phyloP scores from a whole-genome alignment of 2,113 vertebrate species.

The Pyrgilauda ruficollis region DNA sequence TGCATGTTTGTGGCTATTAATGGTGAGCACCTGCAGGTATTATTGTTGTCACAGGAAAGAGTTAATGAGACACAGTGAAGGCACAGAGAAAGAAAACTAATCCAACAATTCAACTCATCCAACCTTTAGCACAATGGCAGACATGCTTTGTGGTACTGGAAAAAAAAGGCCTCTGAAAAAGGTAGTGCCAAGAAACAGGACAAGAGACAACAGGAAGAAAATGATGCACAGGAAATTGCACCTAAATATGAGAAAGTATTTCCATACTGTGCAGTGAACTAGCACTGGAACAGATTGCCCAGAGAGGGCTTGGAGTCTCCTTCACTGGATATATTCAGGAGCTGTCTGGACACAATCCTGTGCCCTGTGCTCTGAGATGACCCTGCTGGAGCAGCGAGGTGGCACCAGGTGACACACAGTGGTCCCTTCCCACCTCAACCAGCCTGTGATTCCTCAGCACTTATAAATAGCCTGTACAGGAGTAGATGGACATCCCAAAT shows the following conservation, averaged over 20 bases:
- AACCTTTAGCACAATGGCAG: background rate
- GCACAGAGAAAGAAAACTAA: background rate
- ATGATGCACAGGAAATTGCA: background rate
- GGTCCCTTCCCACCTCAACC: background rate
- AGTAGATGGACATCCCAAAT: background rate
- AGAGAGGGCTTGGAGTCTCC: background rate
- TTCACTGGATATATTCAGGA: background rate
- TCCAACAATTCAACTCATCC: background rate
- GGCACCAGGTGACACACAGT: background rate
- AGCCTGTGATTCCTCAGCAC: background rate
- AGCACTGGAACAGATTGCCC: background rate
- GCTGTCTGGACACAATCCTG: background rate
- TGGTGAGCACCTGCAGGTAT: background rate
- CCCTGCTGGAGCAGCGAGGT: background rate
- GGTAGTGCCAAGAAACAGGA: background rate
- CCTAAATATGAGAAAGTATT: background rate
- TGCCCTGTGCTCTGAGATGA: background rate
- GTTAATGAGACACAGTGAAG: background rate
- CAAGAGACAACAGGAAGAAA: background rate
- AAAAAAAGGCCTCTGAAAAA: background rate
- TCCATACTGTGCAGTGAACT: background rate
- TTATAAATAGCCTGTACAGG: background rate
- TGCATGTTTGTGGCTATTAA: background rate
- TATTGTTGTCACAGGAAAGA: background rate
- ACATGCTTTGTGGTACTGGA: background rate